phyloP scores from a whole-genome alignment of 2,797 vertebrate genomes.

The Myotis myotis region DNA sequence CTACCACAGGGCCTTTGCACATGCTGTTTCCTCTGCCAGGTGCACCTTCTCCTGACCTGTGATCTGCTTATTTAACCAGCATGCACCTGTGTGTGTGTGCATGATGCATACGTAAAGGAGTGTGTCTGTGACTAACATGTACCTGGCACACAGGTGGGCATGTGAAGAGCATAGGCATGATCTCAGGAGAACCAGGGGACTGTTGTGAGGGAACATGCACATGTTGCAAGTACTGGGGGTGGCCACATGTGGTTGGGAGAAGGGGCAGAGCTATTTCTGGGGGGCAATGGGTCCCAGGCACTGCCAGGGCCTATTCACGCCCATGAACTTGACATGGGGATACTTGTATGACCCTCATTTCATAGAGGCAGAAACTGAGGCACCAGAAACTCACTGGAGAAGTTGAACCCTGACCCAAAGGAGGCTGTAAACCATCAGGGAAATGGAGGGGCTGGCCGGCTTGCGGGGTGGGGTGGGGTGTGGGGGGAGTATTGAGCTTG shows the following conservation, averaged over 20 bases:
- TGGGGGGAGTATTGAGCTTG: rapidly evolving
- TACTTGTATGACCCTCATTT: not conserved
- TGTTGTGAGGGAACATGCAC: rapidly evolving
- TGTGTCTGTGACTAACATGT: not conserved
- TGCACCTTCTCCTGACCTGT: not conserved
- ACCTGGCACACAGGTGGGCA: not conserved
- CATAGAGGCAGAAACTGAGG: not conserved
- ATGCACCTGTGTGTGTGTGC: rapidly evolving
- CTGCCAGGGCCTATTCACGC: not conserved
- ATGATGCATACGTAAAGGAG: too few relatives aligned
- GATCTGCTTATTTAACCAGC: not conserved
- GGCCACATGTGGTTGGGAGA: too few relatives aligned
- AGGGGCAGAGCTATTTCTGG: not conserved
- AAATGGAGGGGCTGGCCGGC: not conserved
- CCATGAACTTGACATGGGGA: not conserved
- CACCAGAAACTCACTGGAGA: not conserved
- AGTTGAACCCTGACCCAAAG: not conserved
- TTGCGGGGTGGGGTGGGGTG: too few relatives aligned
- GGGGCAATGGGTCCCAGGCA: too few relatives aligned
- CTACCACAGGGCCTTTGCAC: slow-evolving; percentile 30
- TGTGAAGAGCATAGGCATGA: not conserved
- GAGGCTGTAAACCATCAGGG: not conserved
- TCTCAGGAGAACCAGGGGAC: not conserved
- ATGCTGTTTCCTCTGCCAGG: not conserved
- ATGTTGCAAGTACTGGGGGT: not conserved